Conservation (phyloP, 1,140 invertebrate species). For the Drosophila mojavensis region DNA sequence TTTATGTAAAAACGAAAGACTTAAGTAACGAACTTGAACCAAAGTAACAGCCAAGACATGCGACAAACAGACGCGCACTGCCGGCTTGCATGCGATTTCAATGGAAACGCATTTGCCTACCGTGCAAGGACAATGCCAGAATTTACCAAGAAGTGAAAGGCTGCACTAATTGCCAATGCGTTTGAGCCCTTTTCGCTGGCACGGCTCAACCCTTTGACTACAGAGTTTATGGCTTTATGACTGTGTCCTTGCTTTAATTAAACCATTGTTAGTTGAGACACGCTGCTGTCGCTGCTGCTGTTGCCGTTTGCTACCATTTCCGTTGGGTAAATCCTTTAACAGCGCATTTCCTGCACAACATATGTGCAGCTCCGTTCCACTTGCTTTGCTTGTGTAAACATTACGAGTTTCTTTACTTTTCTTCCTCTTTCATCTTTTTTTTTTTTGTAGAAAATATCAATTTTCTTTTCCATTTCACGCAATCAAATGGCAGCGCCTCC, state of each 20-base stretch:
- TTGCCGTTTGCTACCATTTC: constrained; percentile 59
- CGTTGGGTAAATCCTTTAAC: constrained; percentile 42
- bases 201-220: constrained; percentile 61
- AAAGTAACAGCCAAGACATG: not conserved
- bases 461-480: constrained; percentile 73
- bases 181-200: not conserved
- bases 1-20: constrained; percentile 60
- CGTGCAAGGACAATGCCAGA: constrained; percentile 56
- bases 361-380: constrained; percentile 48
- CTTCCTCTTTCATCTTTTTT: not conserved
- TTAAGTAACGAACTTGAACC: constrained; percentile 68
- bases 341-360: constrained; percentile 61
- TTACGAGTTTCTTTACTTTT: constrained; percentile 22
- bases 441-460: constrained; percentile 54
- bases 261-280: constrained; percentile 39
- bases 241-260: constrained; percentile 76
- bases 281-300: constrained; percentile 12
- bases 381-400: constrained; percentile 54
- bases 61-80: not conserved
- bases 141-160: constrained; percentile 46
- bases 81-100: constrained; percentile 28
- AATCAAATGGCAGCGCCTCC: constrained; percentile 57
- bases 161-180: constrained; percentile 48
- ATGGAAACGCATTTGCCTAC: constrained; percentile 67
- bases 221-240: constrained; percentile 73